Evolutionary conservation across 2,113 vertebrate species (phyloP).

Genomic region (Hiodon tergisus): DNA sequence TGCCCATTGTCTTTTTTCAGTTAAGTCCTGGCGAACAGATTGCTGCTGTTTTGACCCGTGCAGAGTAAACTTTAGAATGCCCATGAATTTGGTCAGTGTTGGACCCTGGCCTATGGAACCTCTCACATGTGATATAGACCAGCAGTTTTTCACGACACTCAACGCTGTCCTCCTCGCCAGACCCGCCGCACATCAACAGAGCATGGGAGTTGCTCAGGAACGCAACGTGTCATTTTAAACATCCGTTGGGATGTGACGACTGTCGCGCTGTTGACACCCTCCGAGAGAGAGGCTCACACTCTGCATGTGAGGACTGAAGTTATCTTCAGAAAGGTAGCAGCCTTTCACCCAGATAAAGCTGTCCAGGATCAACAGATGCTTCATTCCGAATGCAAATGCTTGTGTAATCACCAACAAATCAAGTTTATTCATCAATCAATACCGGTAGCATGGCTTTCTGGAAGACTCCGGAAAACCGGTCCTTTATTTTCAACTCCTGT

Average conservation of each 20-base stretch:
- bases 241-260: background rate
- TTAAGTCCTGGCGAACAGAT: background rate
- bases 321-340: background rate
- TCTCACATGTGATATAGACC: background rate
- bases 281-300: background rate
- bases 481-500: constrained; percentile 35
- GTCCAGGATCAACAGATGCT: no score
- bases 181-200: background rate
- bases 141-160: background rate
- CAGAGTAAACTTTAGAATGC: background rate
- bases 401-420: background rate
- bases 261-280: background rate
- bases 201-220: background rate
- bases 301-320: background rate
- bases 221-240: background rate
- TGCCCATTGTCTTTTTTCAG: background rate
- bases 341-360: background rate
- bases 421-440: background rate
- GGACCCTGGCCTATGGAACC: background rate
- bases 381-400: no score
- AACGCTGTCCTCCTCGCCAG: background rate
- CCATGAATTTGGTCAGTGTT: no score
- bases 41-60: background rate
- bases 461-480: constrained; percentile 10
- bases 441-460: constrained; percentile 16